These are phyloP conservation scores for Probaryconus sp. DNA, from an alignment of 1,140 invertebrate species.

Conservation along the genomic window DNA sequence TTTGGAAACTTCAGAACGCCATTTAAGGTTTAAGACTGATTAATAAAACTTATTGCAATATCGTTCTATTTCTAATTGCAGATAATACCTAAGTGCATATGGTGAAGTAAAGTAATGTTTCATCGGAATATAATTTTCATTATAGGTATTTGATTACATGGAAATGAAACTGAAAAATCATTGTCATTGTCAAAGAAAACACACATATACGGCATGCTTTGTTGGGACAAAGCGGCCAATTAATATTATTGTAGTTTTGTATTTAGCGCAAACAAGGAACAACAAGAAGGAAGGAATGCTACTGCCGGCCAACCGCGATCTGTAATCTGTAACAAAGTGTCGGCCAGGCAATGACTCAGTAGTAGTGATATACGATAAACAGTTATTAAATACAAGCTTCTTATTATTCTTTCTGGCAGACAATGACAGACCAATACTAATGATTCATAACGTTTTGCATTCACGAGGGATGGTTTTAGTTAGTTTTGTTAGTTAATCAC, in stretches of 20 bases:
- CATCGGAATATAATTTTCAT: no score
- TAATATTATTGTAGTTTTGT: conserved; percentile 9
- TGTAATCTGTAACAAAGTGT: conserved; percentile 62
- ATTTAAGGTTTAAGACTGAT: no score
- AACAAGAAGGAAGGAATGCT: no score
- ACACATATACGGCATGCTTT: no score
- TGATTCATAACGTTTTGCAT: conserved; percentile 29
- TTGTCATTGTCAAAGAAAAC: no score
- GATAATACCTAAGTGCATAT: no score
- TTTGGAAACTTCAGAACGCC: no score
- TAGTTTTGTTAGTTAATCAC: conserved; percentile 14
- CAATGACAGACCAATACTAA: conserved; percentile 22
- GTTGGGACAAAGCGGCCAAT: conserved; percentile 20
- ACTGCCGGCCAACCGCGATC: conserved; percentile 24
- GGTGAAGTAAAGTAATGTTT: no score
- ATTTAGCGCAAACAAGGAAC: conserved; percentile 40
- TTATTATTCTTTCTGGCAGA: conserved; percentile 27
- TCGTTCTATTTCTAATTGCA: no score
- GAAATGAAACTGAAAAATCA: no score
- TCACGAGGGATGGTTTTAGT: conserved; percentile 2
- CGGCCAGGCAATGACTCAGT: conserved; percentile 64
- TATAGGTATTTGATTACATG: no score
- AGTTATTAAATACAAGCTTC: conserved; percentile 37
- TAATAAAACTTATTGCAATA: no score
- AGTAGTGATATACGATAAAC: conserved; percentile 61